Evolutionary conservation across 2,113 vertebrate genomes (phyloP), one percentile per base, ranked within the genome.

Genomic region (Platycercus adscitus): DNA sequence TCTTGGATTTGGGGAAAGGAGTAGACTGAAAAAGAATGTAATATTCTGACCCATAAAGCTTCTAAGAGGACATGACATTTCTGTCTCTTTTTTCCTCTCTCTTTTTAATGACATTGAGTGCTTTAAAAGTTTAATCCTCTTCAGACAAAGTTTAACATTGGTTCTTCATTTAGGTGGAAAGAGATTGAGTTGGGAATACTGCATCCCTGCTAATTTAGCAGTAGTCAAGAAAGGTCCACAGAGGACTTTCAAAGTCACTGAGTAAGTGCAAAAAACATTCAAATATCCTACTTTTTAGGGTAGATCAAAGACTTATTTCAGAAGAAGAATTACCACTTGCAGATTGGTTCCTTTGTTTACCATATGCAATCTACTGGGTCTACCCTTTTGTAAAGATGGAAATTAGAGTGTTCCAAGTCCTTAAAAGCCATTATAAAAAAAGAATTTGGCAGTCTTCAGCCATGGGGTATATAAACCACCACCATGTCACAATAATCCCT

Each of bases 111-210:
- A 89, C 52, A 72, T 4, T 25, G 29, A 76, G 11, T 33, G 6
- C 44, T 73, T 88, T 61, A 52, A 19, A 91, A 69, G 19, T 53
- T 61, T 52, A 82, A 86, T 93, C 21, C 24, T 91, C 52, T 75
- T 76, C 81, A 80, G 55, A 56, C 39, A 53, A 65, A 76, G 41
- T 65, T 46, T 77, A 72, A 81, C 50, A 73, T 9, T 73, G 28
- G 41, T 50, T 81, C 82, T 92, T 49, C 76, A 88, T 90, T 91
- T 77, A 90, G 43, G 41, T 77, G 21, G 49, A 88, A 86, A 86
- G 58, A 88, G 55, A 92, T 66, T 88, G 86, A 91, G 53, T 14
- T 96, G 85, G 90, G 92, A 95, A 95, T 92, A 83, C 58, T 61
- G 64, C 50, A 92, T 80, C 68, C 60, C 68, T 81, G 64, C 19